These are phyloP conservation scores for Phymanthus crucifer DNA, from an alignment of 92 coral and sea anemone genomes.

Conservation along the genomic window DNA sequence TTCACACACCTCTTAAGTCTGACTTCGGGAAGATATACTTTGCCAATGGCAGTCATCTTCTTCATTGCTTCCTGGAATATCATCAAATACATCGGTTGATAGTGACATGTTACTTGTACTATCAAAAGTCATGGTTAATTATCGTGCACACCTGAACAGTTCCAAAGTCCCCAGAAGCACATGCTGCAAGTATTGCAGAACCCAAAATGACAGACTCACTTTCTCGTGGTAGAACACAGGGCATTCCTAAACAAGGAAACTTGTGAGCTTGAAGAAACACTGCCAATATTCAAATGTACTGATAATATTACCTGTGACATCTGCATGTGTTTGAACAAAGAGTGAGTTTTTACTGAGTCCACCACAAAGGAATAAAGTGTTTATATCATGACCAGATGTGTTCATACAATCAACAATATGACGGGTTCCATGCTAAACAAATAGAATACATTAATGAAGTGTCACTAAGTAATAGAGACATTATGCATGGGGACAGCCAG, in stretches of 20 bases:
- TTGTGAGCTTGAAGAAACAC: no score
- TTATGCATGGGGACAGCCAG: no score
- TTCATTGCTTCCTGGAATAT: conserved; percentile 85
- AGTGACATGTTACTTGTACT: background rate
- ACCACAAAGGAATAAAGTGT: conserved; percentile 84
- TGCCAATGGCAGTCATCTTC: conserved; percentile 75
- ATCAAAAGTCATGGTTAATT: background rate
- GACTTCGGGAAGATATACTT: conserved; percentile 56
- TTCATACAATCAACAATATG: conserved; percentile 84
- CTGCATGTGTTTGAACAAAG: conserved; percentile 85
- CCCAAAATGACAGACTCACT: conserved; percentile 87
- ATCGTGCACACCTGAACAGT: conserved; percentile 65
- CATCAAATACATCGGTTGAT: background rate
- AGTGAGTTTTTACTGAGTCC: conserved; percentile 79
- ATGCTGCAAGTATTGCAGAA: conserved; percentile 89
- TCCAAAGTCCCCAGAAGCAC: conserved; percentile 74
- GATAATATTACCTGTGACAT: conserved; percentile 77
- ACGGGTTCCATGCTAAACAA: conserved; percentile 82
- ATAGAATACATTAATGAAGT: background rate
- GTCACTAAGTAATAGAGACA: no score
- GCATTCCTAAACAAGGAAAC: conserved; percentile 72
- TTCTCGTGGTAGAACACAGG: conserved; percentile 84
- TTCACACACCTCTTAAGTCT: conserved; percentile 67
- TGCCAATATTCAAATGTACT: background rate
- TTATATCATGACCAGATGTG: conserved; percentile 70